Evolutionary conservation across 2,888 invertebrate species (phyloP), one percentile per base, ranked within the genome.

Genomic region (Acronicta psi): DNA sequence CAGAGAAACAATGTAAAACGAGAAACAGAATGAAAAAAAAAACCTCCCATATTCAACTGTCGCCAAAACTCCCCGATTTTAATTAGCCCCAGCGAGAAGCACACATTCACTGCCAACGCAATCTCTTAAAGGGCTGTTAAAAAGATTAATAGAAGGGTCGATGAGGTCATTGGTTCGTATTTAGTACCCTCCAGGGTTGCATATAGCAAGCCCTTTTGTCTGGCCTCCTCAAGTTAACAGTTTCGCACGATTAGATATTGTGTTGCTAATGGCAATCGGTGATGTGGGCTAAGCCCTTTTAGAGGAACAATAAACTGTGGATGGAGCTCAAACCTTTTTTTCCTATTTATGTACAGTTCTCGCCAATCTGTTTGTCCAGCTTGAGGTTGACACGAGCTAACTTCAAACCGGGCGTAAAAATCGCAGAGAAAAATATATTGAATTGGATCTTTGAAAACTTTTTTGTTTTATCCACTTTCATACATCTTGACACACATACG

Each of bases 111-210:
- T 62, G 69, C 73, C 70, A 67, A 58, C 57, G 57, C 59, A 74
- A 75, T 75, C 74, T 60, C 64, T 70, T 67, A 75, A 72, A 74
- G 74, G 88, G 88, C 82, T 85, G 88, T 90, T 88, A 88, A 86
- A 84, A 85, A 88, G 89, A 90, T 90, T 89, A 87, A 90, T 89
- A 84, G 85, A 82, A 85, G 83, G 86, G 85, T 80, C 85, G 77
- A 82, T 76, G 74, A 75, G 85, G 83, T 82, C 85, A 88, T 87
- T 84, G 85, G 82, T 77, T 85, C 79, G 82, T 87, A 86, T 89
- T 90, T 88, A 89, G 86, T 82, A 81, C 83, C 78, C 87, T 86
- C 84, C 56, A 75, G 86, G 86, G 86, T 68, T 81, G 79, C 79
- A 79, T 83, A 80, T 73, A 71, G 70, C 69, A 69, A 67, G 66